These are phyloP conservation scores for Drosophila oshimai DNA, from an alignment of 1,140 invertebrate genomes.

Conservation along the genomic window DNA sequence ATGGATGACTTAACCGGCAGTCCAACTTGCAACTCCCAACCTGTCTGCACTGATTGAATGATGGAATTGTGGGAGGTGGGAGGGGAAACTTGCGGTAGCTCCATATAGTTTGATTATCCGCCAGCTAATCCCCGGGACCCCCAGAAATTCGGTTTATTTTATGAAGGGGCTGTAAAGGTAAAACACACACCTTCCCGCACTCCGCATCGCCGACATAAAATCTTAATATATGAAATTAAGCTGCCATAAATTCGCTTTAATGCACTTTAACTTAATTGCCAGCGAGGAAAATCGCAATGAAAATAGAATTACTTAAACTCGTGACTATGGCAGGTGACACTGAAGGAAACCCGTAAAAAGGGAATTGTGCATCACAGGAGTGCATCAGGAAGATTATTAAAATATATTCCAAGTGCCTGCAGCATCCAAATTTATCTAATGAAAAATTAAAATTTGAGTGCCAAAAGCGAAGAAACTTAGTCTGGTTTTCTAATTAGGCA, in stretches of 20 bases:
- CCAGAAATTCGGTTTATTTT: not conserved
- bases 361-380: too few relatives aligned
- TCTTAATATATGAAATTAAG: slow-evolving; percentile 82
- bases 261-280: slow-evolving; percentile 80
- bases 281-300: slow-evolving; percentile 63
- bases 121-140: slow-evolving; percentile 53
- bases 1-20: slow-evolving; percentile 38
- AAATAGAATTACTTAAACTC: slow-evolving; percentile 57
- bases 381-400: slow-evolving; percentile 71
- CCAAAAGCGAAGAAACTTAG: not conserved
- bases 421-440: slow-evolving; percentile 49
- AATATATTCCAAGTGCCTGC: slow-evolving; percentile 41
- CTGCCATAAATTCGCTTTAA: slow-evolving; percentile 80
- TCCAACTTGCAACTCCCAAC: slow-evolving; percentile 26
- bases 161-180: slow-evolving; percentile 1
- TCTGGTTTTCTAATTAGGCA: slow-evolving; percentile 66
- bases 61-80: slow-evolving; percentile 2
- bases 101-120: slow-evolving; percentile 52
- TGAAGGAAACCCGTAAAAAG: slow-evolving; percentile 48
- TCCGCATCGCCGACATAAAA: slow-evolving; percentile 53
- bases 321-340: slow-evolving; percentile 39
- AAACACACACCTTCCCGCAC: not conserved
- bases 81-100: slow-evolving; percentile 32
- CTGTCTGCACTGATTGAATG: slow-evolving; percentile 66
- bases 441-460: slow-evolving; percentile 63